Conservation (phyloP, 2,888 invertebrate species). For the Dyspetes luteomarginatus region DNA sequence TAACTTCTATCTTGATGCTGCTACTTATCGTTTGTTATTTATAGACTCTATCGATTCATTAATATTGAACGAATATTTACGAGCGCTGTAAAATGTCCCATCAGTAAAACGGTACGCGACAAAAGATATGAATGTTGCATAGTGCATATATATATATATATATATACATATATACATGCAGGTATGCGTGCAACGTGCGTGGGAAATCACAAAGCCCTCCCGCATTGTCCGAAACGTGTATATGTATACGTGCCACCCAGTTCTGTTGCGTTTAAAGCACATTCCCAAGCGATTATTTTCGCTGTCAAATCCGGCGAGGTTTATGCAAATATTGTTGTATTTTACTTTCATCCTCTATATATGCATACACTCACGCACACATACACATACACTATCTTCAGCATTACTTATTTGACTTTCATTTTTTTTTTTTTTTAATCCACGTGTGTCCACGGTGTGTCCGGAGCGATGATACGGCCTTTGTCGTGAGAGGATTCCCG, state of each 20-base stretch:
- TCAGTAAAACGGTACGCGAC: conserved; percentile 27
- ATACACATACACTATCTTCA: conserved; percentile 24
- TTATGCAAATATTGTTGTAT: conserved; percentile 60
- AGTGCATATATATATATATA: neutral
- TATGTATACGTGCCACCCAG: conserved; percentile 49
- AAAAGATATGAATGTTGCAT: conserved; percentile 15
- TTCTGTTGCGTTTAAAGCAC: conserved; percentile 36
- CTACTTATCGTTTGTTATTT: conserved; percentile 60
- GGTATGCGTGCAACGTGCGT: conserved; percentile 35
- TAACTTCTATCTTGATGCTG: conserved; percentile 21
- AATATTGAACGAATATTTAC: conserved; percentile 59
- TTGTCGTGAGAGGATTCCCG: conserved; percentile 81
- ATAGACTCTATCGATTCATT: conserved; percentile 56
- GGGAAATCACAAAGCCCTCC: conserved; percentile 59
- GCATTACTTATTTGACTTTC: conserved; percentile 37
- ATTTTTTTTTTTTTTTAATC: conserved; percentile 1
- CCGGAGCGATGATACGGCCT: conserved; percentile 74
- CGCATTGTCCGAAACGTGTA: conserved; percentile 45
- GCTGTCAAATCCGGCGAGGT: conserved; percentile 54
- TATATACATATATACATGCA: neutral
- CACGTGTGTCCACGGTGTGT: conserved; percentile 53
- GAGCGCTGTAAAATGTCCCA: conserved; percentile 46
- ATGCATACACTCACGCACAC: neutral
- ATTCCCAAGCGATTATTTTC: conserved; percentile 56
- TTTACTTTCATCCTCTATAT: conserved; percentile 31